Evolutionary conservation across 2,113 vertebrate genomes (phyloP).

Genomic region (Scortum barcoo): DNA sequence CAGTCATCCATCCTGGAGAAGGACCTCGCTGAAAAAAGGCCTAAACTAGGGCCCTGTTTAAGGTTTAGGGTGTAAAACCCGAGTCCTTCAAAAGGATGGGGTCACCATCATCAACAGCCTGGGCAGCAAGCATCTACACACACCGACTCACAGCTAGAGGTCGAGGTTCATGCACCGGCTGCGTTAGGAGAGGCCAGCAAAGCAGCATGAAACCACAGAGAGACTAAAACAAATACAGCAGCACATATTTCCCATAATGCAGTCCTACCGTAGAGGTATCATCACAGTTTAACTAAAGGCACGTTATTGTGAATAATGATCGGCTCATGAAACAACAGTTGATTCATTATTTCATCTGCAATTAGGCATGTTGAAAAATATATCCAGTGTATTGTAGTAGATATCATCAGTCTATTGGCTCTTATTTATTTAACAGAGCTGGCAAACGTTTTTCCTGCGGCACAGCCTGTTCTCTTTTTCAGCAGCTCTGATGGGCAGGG

Average conservation of each 20-base stretch:
- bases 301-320: constrained; percentile 5
- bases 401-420: background rate
- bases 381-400: too few relatives aligned
- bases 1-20: constrained; percentile 53
- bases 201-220: constrained; percentile 1
- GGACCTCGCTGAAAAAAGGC: constrained; percentile 6
- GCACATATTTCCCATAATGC: background rate
- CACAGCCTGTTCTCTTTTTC: constrained; percentile 3
- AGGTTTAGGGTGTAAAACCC: background rate
- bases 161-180: background rate
- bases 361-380: background rate
- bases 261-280: background rate
- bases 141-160: background rate
- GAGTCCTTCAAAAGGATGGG: constrained; percentile 43
- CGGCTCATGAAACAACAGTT: background rate
- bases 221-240: constrained; percentile 12
- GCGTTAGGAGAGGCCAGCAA: background rate
- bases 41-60: background rate
- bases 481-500: constrained; percentile 22
- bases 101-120: background rate
- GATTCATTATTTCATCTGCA: background rate
- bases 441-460: background rate
- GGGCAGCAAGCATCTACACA: background rate
- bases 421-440: background rate
- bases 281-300: background rate